Evolutionary conservation across 2,113 vertebrate genomes (phyloP), one percentile per base, ranked within the genome.

Genomic region (Gopherus evgoodei): DNA sequence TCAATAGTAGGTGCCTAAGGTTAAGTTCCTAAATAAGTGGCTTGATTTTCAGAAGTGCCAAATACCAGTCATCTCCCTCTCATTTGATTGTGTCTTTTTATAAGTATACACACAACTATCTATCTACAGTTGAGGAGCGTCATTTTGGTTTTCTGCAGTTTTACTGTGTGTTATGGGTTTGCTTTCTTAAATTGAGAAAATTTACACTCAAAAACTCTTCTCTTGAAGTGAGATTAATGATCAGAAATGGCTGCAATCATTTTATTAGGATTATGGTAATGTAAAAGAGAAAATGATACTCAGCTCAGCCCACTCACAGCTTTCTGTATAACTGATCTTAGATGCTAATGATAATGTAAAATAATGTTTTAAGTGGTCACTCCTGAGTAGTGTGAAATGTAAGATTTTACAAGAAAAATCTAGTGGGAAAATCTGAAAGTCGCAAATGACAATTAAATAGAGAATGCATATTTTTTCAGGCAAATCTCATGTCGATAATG

Each of bases 391-490:
- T 93, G 78, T 47, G 97, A 97, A 96, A 95, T 2, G 50, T 82
- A 95, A 95, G 89, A 90, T 53, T 94, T 97, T 97, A 92, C 91
- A 95, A 96, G 97, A 98, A 98, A 89, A 79, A 96, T 88, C 95
- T 92, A 90, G 83, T 91, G 97, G 96, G 96, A 97, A 98, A 97
- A 97, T 82, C 92, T 96, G 95, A 97, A 96, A 97, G 94, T 52
- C 96, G 87, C 84, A 98, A 98, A 98, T 98, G 97, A 98, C 94
- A 97, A 92, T 75, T 90, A 75, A 86, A 97, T 95, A 96, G 95
- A 92, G 93, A 97, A 88, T 88, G 1, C 3, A 35, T 91, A 93
- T 94, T 89, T 98, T 97, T 96, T 94, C 93, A 98, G 97, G 93
- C 95, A 96, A 44, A 17, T 97, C 93, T 97, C 96, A 94, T 87